Conservation (phyloP, 92 coral and sea anemone genomes). For the Zoanthus solanderi region DNA sequence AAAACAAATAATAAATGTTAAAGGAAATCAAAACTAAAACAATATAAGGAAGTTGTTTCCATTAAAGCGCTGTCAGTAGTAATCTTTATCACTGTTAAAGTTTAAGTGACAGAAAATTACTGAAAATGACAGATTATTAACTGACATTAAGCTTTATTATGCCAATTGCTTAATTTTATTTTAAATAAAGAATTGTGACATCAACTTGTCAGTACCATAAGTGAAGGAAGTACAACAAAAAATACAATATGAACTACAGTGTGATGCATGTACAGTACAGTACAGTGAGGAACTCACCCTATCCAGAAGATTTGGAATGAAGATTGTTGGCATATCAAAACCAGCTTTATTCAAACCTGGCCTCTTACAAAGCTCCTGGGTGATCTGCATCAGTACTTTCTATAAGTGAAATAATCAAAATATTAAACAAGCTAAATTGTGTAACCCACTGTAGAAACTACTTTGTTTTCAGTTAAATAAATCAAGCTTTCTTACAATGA, state of each 20-base stretch:
- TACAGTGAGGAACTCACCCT: constrained; percentile 62
- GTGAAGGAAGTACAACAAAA: neutral
- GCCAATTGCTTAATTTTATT: too few species aligned
- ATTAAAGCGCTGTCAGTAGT: too few species aligned
- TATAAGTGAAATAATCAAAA: constrained; percentile 25
- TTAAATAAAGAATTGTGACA: too few species aligned
- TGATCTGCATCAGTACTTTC: constrained; percentile 98
- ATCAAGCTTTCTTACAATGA: too few species aligned
- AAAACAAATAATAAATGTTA: neutral
- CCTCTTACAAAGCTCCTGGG: constrained; percentile 97
- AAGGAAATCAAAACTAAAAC: neutral
- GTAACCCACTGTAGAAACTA: too few species aligned
- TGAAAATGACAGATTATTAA: too few species aligned
- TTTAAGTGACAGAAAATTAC: too few species aligned
- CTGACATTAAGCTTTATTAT: too few species aligned
- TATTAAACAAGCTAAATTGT: neutral
- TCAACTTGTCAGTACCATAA: neutral
- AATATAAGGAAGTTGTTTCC: neutral
- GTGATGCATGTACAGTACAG: neutral
- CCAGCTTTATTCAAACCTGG: constrained; percentile 99
- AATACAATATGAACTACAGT: neutral
- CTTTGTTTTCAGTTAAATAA: too few species aligned
- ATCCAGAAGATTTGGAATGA: constrained; percentile 86
- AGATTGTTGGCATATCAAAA: constrained; percentile 99
- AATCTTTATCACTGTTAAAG: too few species aligned